Evolutionary conservation across 2,797 vertebrate genomes (phyloP).

Genomic region (Tragopan temminckii): DNA sequence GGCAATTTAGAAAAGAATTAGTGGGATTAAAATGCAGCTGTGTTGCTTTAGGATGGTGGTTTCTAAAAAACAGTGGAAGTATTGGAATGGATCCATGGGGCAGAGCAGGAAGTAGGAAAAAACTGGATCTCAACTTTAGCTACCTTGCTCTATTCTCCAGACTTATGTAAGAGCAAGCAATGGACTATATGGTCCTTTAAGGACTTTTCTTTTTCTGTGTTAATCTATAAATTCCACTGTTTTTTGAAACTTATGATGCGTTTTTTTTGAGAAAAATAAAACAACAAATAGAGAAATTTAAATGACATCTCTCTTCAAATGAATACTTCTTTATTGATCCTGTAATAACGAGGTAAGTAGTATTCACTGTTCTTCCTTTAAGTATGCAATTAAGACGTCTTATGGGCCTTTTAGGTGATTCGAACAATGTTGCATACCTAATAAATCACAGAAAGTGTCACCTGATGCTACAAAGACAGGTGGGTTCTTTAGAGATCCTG

Average conservation of each 20-base stretch:
- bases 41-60: neutral
- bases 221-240: neutral
- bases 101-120: neutral
- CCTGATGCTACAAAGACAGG: neutral
- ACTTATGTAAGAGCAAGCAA: neutral
- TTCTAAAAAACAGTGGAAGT: neutral
- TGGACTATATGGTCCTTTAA: neutral
- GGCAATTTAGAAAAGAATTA: neutral
- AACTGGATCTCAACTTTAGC: neutral
- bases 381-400: neutral
- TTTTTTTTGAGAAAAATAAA: neutral
- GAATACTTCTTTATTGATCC: neutral
- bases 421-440: neutral
- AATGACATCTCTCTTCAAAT: neutral
- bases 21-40: neutral
- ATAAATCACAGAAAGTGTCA: neutral
- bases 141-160: neutral
- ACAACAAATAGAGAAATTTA: neutral
- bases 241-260: neutral
- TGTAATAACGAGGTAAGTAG: neutral
- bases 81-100: neutral
- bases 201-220: neutral
- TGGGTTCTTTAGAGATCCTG: neutral
- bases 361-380: neutral
- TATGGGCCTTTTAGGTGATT: neutral